Percentiles rank a stretch among this genome's conserved stretches.
Conservation (phyloP, 2,113 vertebrate genomes). For the Dissostichus mawsoni region DNA sequence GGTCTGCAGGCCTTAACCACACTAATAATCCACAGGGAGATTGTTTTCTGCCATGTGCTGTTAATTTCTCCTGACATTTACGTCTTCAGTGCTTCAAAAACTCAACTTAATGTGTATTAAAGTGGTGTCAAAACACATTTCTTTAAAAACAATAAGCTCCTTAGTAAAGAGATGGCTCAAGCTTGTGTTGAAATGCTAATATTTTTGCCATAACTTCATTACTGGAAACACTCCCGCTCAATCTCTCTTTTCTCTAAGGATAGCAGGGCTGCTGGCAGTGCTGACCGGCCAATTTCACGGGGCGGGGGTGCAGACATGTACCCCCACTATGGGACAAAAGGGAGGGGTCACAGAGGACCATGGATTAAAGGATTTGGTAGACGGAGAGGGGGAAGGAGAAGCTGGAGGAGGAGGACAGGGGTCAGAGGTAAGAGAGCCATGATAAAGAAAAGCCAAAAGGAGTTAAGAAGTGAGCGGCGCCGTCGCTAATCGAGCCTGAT, state of each 20-base stretch:
- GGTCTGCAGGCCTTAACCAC: constrained; percentile 30
- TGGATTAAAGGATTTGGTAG: constrained; percentile 77
- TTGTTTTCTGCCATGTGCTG: constrained; percentile 21
- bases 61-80: constrained; percentile 9
- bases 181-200: constrained; percentile 8
- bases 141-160: neutral
- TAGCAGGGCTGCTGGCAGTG: constrained; percentile 2
- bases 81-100: neutral
- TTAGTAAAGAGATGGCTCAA: neutral
- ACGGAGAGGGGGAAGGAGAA: constrained; percentile 37
- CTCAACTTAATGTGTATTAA: neutral
- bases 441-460: constrained; percentile 65
- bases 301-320: constrained; percentile 73
- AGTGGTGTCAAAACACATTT: neutral
- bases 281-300: constrained; percentile 66
- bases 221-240: constrained; percentile 17
- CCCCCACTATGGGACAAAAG: constrained; percentile 58
- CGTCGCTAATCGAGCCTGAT: constrained; percentile 63
- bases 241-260: neutral
- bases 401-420: constrained; percentile 54
- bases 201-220: constrained; percentile 5
- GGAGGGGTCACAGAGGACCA: constrained; percentile 67
- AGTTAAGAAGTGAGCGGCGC: constrained; percentile 53
- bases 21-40: constrained; percentile 33
- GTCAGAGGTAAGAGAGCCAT: constrained; percentile 68